Evolutionary conservation across 2,888 invertebrate genomes (phyloP), one percentile per base, ranked within the genome.

Genomic region (Encarsia formosa): DNA sequence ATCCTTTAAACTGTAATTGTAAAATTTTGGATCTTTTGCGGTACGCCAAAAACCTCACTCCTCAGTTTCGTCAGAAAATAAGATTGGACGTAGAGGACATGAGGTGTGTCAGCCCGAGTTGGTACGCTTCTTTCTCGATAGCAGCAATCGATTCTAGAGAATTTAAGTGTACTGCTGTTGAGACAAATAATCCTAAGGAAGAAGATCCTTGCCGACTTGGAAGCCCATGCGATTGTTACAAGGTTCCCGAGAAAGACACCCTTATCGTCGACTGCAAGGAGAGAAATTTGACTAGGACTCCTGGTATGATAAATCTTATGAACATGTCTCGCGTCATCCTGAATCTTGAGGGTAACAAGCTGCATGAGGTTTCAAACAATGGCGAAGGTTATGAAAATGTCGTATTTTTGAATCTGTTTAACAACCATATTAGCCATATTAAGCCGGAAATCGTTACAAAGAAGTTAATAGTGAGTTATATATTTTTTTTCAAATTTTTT

Each of bases 1-100:
- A 86, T 72, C 84, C 85, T 0, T 59, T 87, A 6, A 55, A 66
- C 2, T 87, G 87, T 60, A 80, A 84, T 63, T 86, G 86, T 63
- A 47, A 67, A 0, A 59, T 81, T 2, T 76, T 79, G 54, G 67
- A 77, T 50, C 78, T 85, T 41, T 68, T 81, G 1, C 75, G 77
- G 32, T 81, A 79, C 59, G 81, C 5, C 71, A 77, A 19, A 73
- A 75, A 71, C 0, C 60, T 67, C 1, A 64, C 41, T 74, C 1
- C 65, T 65, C 18, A 69, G 67, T 9, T 62, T 71, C 9, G 65
- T 20, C 6, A 20, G 9, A 29, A 29, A 29, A 29, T 79, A 3
- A 61, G 67, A 13, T 65, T 81, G 2, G 59, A 67, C 9, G 64
- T 76, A 1, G 73, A 70, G 1, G 61, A 76, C 24, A 61, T 82